Evolutionary conservation across 2,888 invertebrate genomes (phyloP).

Genomic region (Eupithecia subfuscata): DNA sequence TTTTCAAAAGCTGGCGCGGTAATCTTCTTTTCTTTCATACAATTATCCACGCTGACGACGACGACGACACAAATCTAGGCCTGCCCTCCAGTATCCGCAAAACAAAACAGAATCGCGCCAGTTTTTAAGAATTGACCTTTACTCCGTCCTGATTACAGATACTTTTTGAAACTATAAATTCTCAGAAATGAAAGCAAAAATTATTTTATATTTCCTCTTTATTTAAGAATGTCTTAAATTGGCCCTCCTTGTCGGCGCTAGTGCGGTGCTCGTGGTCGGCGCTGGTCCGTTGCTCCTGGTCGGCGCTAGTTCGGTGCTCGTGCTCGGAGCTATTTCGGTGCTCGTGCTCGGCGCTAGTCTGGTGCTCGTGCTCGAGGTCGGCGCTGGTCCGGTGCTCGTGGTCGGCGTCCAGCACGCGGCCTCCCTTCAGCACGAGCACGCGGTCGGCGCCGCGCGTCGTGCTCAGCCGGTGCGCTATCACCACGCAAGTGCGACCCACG

Average conservation of each 20-base stretch:
- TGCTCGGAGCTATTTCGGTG: conserved; percentile 75
- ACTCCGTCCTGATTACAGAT: no score
- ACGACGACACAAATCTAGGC: no score
- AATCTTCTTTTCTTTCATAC: no score
- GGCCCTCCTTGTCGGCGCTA: conserved; percentile 61
- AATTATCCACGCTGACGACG: no score
- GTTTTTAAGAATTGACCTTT: no score
- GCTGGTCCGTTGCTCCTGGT: conserved; percentile 8
- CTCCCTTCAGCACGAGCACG: conserved; percentile 91
- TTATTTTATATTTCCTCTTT: background rate
- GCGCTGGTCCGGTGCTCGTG: conserved; percentile 82
- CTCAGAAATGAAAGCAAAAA: background rate
- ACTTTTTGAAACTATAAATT: background rate
- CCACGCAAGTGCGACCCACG: conserved; percentile 91
- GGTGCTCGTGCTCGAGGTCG: conserved; percentile 84
- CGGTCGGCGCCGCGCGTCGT: conserved; percentile 92
- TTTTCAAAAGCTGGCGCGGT: no score
- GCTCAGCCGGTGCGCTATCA: conserved; percentile 94
- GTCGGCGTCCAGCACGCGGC: conserved; percentile 86
- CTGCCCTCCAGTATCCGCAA: no score
- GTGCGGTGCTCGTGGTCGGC: conserved; percentile 83
- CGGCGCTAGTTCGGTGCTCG: conserved; percentile 77
- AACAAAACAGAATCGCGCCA: no score
- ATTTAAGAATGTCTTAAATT: background rate
- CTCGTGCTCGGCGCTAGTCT: conserved; percentile 64